Evolutionary conservation across 2,888 invertebrate species (phyloP).

Genomic region (Fragum whitleyi): DNA sequence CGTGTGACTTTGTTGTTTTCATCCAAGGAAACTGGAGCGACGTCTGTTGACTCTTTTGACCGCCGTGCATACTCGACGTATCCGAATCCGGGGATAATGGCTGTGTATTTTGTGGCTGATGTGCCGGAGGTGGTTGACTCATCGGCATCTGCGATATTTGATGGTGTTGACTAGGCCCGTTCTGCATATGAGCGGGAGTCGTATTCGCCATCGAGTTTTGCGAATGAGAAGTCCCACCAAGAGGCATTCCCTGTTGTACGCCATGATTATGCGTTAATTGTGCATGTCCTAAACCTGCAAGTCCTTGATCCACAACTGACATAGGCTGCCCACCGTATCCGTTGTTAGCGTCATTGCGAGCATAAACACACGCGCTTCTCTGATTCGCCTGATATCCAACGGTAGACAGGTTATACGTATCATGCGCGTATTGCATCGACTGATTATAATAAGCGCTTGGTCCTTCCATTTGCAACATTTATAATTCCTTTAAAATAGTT

Average conservation of each 20-base stretch:
- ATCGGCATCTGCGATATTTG: slow-evolving; percentile 60
- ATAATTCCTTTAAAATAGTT: neutral
- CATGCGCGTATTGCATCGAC: slow-evolving; percentile 71
- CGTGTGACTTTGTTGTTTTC: slow-evolving; percentile 85
- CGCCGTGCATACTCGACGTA: slow-evolving; percentile 56
- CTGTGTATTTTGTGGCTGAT: slow-evolving; percentile 60
- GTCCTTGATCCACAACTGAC: slow-evolving; percentile 78
- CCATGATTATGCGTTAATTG: slow-evolving; percentile 63
- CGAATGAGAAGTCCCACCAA: slow-evolving; percentile 25
- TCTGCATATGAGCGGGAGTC: slow-evolving; percentile 76
- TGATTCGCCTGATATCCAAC: slow-evolving; percentile 58
- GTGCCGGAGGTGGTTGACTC: slow-evolving; percentile 73
- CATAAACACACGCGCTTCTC: slow-evolving; percentile 75
- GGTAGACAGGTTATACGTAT: slow-evolving; percentile 57
- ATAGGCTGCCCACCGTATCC: slow-evolving; percentile 78
- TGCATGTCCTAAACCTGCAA: slow-evolving; percentile 27
- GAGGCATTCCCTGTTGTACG: slow-evolving; percentile 39
- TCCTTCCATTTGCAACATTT: slow-evolving; percentile 74
- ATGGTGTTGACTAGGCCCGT: slow-evolving; percentile 62
- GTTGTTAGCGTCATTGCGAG: slow-evolving; percentile 64
- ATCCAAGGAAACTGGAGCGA: slow-evolving; percentile 84
- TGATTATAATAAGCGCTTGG: slow-evolving; percentile 75
- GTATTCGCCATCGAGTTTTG: slow-evolving; percentile 66
- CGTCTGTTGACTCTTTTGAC: slow-evolving; percentile 61
- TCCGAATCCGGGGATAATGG: slow-evolving; percentile 52